Conservation (phyloP, 1,140 invertebrate species). For the Orius laevigatus region DNA sequence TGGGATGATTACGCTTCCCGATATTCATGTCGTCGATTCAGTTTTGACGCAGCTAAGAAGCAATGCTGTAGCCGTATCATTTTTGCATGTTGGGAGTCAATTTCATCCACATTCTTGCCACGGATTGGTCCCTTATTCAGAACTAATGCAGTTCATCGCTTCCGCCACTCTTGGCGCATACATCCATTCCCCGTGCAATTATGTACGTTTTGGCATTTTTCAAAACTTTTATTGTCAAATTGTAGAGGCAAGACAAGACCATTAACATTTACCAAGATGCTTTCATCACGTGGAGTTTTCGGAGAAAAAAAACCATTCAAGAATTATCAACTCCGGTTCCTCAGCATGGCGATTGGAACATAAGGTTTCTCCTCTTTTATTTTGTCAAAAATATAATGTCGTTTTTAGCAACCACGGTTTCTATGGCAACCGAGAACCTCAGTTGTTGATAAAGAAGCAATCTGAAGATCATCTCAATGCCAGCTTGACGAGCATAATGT, state of each 20-base stretch:
- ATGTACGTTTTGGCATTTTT: constrained; percentile 22
- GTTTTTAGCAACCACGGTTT: constrained; percentile 37
- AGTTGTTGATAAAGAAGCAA: constrained; percentile 46
- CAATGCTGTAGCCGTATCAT: constrained; percentile 61
- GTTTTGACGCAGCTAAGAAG: constrained; percentile 57
- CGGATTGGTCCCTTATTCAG: constrained; percentile 55
- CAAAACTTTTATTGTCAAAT: constrained; percentile 17
- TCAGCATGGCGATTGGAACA: constrained; percentile 29
- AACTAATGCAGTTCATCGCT: constrained; percentile 63
- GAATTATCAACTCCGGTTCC: constrained; percentile 18
- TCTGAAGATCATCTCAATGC: constrained; percentile 45
- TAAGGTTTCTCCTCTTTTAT: constrained; percentile 22
- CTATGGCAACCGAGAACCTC: constrained; percentile 34
- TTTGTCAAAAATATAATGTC: constrained; percentile 11
- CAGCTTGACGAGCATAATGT: constrained; percentile 49
- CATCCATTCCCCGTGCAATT: constrained; percentile 20
- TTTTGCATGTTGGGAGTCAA: constrained; percentile 54
- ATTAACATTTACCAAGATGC: constrained; percentile 53
- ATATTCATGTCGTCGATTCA: constrained; percentile 53
- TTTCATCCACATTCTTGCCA: constrained; percentile 49
- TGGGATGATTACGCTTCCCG: constrained; percentile 61
- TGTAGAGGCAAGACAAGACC: constrained; percentile 28
- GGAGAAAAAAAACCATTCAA: constrained; percentile 26
- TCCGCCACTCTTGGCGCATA: constrained; percentile 62
- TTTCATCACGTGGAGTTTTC: constrained; percentile 61